A percentile compares a stretch with the other conserved stretches of the same genome.
These are phyloP conservation scores for Diarsia dahlii DNA, from an alignment of 2,888 invertebrate genomes.

Conservation along the genomic window DNA sequence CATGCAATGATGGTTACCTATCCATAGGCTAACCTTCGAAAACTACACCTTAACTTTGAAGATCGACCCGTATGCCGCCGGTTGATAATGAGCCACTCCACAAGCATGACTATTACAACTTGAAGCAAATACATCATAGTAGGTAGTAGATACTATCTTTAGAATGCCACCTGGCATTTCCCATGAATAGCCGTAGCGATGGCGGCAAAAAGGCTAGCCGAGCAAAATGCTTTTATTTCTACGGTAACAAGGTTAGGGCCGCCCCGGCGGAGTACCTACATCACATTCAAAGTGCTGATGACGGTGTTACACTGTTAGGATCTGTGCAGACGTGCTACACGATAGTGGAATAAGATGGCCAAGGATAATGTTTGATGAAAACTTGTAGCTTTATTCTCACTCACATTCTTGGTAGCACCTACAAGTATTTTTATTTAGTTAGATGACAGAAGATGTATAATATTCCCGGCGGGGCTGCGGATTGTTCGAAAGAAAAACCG, in stretches of 20 bases:
- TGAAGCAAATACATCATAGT: background rate
- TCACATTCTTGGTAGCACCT: background rate
- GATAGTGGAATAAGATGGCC: background rate
- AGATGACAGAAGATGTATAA: no score
- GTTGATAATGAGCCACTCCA: background rate
- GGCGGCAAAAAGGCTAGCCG: conserved; percentile 1
- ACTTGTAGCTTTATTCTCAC: background rate
- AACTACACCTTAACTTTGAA: background rate
- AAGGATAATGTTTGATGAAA: background rate
- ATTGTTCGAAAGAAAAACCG: no score
- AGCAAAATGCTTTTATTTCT: conserved; percentile 44
- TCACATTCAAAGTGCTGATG: conserved; percentile 30
- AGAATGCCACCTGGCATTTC: background rate
- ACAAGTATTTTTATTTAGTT: no score
- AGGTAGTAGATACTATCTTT: background rate
- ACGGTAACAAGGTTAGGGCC: conserved; percentile 39
- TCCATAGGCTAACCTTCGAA: background rate
- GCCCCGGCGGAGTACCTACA: conserved; percentile 11
- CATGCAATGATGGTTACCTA: background rate
- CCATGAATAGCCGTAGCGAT: background rate
- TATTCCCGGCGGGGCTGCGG: no score
- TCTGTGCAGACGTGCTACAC: background rate
- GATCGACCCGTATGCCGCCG: background rate
- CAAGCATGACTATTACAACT: background rate
- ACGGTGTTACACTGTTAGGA: conserved; percentile 5